A percentile compares a stretch with the other conserved stretches of the same genome.
These are phyloP conservation scores for Asbolus verrucosus DNA, from an alignment of 1,140 invertebrate species.

Conservation along the genomic window DNA sequence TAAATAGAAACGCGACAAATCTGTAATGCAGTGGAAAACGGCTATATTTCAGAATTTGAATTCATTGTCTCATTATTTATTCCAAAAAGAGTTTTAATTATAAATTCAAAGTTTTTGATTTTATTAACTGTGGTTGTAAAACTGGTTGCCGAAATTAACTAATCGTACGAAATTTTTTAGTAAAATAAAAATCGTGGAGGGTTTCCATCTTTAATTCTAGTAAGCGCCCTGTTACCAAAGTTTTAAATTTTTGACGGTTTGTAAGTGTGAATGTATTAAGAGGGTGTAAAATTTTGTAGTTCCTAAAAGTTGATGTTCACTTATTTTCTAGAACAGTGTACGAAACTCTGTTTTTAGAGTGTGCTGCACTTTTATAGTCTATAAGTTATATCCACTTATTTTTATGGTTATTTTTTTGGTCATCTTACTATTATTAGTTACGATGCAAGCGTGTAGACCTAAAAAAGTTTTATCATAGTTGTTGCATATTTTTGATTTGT, in stretches of 20 bases:
- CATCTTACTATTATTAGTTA: slow-evolving; percentile 8
- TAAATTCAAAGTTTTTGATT: no score
- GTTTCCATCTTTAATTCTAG: background rate
- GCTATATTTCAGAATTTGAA: no score
- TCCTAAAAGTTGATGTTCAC: slow-evolving; percentile 42
- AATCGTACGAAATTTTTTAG: no score
- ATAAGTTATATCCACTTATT: no score
- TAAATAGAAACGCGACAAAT: no score
- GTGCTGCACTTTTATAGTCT: slow-evolving; percentile 22
- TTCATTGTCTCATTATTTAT: no score
- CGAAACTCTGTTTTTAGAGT: background rate
- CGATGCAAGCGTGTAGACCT: slow-evolving; percentile 21
- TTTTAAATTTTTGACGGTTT: background rate
- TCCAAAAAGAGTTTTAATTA: no score
- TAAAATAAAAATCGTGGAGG: no score
- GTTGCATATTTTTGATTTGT: slow-evolving; percentile 35
- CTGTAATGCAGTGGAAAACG: no score
- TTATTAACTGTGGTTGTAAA: no score
- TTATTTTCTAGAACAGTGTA: slow-evolving; percentile 19
- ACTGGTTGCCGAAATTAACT: no score
- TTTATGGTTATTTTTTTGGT: slow-evolving; percentile 27
- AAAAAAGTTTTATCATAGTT: slow-evolving; percentile 33
- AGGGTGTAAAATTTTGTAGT: slow-evolving; percentile 46
- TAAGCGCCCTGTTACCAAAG: background rate
- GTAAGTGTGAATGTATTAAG: slow-evolving; percentile 4